Evolutionary conservation across 1,140 invertebrate genomes (phyloP).

Genomic region (Venustaconcha ellipsiformis): DNA sequence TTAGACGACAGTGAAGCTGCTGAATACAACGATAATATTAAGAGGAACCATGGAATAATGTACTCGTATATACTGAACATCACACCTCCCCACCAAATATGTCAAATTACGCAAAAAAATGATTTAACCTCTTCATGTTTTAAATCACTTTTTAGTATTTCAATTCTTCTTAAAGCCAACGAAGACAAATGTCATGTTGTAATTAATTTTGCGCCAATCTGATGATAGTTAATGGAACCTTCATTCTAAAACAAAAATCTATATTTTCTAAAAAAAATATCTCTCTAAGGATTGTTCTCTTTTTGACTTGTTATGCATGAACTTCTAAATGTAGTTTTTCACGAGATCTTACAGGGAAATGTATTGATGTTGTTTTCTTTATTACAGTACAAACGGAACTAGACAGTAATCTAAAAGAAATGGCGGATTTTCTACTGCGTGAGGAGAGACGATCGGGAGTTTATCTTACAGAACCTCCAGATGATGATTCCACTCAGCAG

Average conservation of each 20-base stretch:
- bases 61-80: no score
- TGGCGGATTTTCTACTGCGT: slow-evolving; percentile 13
- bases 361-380: background rate
- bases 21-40: no score
- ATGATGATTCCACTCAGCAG: slow-evolving; percentile 2
- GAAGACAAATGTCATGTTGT: no score
- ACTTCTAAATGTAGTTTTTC: background rate
- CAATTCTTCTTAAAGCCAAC: no score
- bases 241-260: background rate
- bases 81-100: no score
- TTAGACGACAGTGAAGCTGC: no score
- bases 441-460: slow-evolving; percentile 27
- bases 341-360: background rate
- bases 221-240: no score
- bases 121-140: no score
- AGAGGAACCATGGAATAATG: no score
- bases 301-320: background rate
- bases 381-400: slow-evolving; percentile 18
- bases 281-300: background rate
- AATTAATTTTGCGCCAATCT: background rate
- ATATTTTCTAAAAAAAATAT: background rate
- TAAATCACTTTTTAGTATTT: no score
- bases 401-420: slow-evolving; percentile 17
- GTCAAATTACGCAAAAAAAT: no score
- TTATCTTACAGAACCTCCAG: slow-evolving; percentile 25